These are phyloP conservation scores for Ornithorhynchus anatinus DNA, from an alignment of 2,113 vertebrate species.

Conservation along the genomic window DNA sequence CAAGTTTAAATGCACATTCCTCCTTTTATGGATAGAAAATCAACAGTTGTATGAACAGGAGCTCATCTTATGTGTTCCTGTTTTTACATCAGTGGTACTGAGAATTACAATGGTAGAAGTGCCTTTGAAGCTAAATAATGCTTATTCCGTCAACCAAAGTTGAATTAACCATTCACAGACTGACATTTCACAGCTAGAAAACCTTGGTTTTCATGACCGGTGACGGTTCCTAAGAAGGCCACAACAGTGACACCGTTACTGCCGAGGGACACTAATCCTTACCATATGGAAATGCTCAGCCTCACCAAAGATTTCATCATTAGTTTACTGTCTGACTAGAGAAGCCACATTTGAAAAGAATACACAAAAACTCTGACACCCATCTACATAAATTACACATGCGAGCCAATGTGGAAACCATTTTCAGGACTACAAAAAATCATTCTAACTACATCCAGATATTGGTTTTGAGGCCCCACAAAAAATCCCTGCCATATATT, in stretches of 20 bases:
- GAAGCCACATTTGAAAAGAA: conserved; percentile 9
- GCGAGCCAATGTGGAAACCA: conserved; percentile 50
- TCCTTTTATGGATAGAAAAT: too few species aligned
- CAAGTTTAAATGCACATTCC: too few species aligned
- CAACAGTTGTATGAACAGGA: too few species aligned
- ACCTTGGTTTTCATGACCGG: not conserved
- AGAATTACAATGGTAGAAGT: too few species aligned
- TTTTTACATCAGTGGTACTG: too few species aligned
- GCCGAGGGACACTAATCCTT: not conserved
- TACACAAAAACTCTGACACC: conserved; percentile 19
- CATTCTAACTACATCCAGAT: conserved; percentile 40
- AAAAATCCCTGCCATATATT: not conserved
- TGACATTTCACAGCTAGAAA: not conserved
- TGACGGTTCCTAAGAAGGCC: not conserved
- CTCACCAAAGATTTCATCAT: conserved; percentile 4
- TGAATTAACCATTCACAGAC: not conserved
- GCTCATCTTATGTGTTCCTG: too few species aligned
- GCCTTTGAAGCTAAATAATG: too few species aligned
- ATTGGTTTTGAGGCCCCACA: not conserved
- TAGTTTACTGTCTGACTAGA: not conserved
- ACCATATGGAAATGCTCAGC: conserved; percentile 26
- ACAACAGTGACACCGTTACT: not conserved
- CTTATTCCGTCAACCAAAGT: not conserved
- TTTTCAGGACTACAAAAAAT: conserved; percentile 31
- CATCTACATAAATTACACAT: conserved; percentile 20